phyloP scores from a whole-genome alignment of 1,140 invertebrate species.

The Campoletis sonorensis region DNA sequence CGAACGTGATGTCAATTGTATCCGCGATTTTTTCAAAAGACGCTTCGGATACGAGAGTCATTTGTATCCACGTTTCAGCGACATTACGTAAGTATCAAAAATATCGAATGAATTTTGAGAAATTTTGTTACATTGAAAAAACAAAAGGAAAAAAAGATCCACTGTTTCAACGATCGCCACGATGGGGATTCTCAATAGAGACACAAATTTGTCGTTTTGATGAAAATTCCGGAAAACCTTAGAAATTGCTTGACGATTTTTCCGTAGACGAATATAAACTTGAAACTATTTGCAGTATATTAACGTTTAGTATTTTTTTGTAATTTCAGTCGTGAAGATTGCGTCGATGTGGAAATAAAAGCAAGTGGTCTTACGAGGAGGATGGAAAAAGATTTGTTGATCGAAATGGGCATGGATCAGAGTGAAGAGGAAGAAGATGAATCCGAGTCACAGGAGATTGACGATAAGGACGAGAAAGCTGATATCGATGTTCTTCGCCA shows the following conservation, averaged over 20 bases:
- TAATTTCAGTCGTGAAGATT: constrained; percentile 83
- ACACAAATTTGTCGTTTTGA: too few relatives aligned
- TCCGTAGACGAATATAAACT: neutral
- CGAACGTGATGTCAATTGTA: constrained; percentile 95
- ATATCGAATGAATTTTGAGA: too few relatives aligned
- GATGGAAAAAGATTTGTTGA: constrained; percentile 86
- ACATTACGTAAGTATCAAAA: constrained; percentile 81
- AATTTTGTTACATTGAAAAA: too few relatives aligned
- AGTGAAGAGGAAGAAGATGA: constrained; percentile 68
- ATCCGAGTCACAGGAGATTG: neutral
- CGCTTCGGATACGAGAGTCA: constrained; percentile 95
- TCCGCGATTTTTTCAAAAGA: constrained; percentile 94
- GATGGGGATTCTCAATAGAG: too few relatives aligned
- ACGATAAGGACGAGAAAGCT: constrained; percentile 60
- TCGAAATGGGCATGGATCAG: constrained; percentile 75
- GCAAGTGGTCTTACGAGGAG: constrained; percentile 94
- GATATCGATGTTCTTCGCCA: constrained; percentile 60
- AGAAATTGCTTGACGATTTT: neutral
- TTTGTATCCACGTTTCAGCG: constrained; percentile 89
- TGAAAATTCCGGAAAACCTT: too few relatives aligned
- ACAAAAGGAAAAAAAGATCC: too few relatives aligned
- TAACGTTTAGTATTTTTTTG: neutral
- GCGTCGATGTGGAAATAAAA: constrained; percentile 91
- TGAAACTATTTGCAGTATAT: neutral
- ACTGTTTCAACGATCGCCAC: too few relatives aligned